These are phyloP conservation scores for Sebastes aleutianus DNA, from an alignment of 2,797 vertebrate genomes.

Conservation along the genomic window DNA sequence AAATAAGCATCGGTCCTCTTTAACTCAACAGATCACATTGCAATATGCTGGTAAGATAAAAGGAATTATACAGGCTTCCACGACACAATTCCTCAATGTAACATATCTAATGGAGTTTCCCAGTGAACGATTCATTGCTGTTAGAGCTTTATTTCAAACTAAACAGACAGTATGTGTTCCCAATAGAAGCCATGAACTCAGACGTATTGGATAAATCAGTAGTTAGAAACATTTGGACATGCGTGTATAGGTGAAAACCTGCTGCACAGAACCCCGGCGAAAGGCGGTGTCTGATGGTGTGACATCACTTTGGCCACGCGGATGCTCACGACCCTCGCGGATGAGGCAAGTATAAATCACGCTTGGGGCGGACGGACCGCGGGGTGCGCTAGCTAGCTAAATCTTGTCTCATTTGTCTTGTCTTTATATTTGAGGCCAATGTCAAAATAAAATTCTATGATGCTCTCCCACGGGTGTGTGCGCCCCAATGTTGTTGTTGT, in stretches of 20 bases:
- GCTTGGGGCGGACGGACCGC: neutral
- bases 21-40: neutral
- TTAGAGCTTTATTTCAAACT: neutral
- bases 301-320: too few relatives aligned
- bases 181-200: neutral
- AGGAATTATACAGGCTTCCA: neutral
- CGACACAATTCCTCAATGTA: neutral
- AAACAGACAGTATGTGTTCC: neutral
- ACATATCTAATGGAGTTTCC: neutral
- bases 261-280: too few relatives aligned
- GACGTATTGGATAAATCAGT: neutral
- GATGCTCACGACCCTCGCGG: too few relatives aligned
- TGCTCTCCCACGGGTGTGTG: neutral
- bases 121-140: neutral
- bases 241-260: too few relatives aligned
- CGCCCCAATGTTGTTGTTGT: neutral
- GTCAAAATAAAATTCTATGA: neutral
- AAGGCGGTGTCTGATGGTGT: too few relatives aligned
- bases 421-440: neutral
- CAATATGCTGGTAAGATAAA: neutral
- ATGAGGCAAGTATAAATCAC: too few relatives aligned
- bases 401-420: neutral
- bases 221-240: too few relatives aligned
- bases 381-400: neutral
- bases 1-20: too few relatives aligned